Base-by-base conservation (phyloP, 2,113 vertebrate species). In the Romanogobio albipinnatus region DNA sequence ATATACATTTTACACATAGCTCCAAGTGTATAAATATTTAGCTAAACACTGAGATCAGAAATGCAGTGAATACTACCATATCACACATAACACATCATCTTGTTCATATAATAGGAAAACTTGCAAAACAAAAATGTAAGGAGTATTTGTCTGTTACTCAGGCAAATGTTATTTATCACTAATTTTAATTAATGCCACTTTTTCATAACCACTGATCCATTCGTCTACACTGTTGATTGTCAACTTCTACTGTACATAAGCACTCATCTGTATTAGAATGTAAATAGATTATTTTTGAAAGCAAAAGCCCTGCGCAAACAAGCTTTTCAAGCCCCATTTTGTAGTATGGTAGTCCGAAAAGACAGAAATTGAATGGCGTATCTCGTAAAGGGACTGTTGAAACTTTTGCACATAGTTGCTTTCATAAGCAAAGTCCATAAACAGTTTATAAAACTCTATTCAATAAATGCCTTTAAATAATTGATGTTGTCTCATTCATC, bases 401-500 rank as follows among this genome's bases (percentile, higher is more conserved):
- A 84, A 56, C 24, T 62, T 70, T 76, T 62, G 82, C 73, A 47
- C 71, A 75, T 76, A 64, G 73, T n/a, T 58, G 83, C 75, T 64
- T 56, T 84, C 33, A 78, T 36, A 45, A 70, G 66, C 10, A 56
- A 79, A 61, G 58, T 39, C 29, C 36, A 79, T 79, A 62, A 79
- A 47, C 58, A 45, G 59, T 70, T 58, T 33, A 58, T 83, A 49
- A 78, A 82, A 58, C 75, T 81, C 70, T 75, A 80, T 83, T 74
- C 78, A 84, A 85, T 88, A 81, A 85, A 86, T 82, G 33, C 71
- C 62, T 85, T 77, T 77, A 77, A 89, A 83, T 81, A 43, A 78
- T 58, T 10, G 5, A 15, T 24, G 14, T 36, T 43, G 80, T 82
- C 80, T 82, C 4, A 7, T 79, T 79, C 58, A 62, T 66, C 29